Conservation (phyloP, 2,113 vertebrate genomes). For the Hiodon tergisus region DNA sequence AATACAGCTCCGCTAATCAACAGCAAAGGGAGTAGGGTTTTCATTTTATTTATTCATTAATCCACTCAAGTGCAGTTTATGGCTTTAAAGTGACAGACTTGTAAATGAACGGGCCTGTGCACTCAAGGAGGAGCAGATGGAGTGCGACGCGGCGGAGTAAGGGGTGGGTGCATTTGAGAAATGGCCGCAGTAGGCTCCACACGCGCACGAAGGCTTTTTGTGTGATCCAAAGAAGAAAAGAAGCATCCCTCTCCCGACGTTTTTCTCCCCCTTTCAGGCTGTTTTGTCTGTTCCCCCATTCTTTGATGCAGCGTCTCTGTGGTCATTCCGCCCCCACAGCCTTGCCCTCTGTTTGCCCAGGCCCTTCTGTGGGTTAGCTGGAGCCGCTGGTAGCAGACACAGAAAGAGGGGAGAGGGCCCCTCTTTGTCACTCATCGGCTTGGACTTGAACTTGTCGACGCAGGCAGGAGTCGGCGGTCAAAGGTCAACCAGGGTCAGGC, state of each 20-base stretch:
- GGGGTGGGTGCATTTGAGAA: constrained; percentile 26
- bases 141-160: neutral
- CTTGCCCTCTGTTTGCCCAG: neutral
- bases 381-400: neutral
- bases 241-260: constrained; percentile 15
- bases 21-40: constrained; percentile 36
- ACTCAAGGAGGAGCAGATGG: constrained; percentile 36
- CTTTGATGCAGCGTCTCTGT: constrained; percentile 21
- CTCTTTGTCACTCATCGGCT: constrained; percentile 24
- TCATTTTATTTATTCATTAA: constrained; percentile 45
- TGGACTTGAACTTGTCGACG: constrained; percentile 49
- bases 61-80: constrained; percentile 49
- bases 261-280: constrained; percentile 15
- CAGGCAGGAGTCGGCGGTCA: constrained; percentile 29
- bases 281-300: constrained; percentile 15
- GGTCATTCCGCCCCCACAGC: constrained; percentile 11
- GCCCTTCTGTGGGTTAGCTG: neutral
- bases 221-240: neutral
- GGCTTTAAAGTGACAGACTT: constrained; percentile 46
- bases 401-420: neutral
- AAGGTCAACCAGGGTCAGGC: constrained; percentile 31
- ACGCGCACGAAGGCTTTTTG: constrained; percentile 11
- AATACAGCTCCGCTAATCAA: constrained; percentile 47
- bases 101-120: constrained; percentile 37
- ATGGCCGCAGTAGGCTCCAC: neutral